Evolutionary conservation across 2,113 vertebrate genomes (phyloP).

Genomic region (Pontoporia blainvillei): DNA sequence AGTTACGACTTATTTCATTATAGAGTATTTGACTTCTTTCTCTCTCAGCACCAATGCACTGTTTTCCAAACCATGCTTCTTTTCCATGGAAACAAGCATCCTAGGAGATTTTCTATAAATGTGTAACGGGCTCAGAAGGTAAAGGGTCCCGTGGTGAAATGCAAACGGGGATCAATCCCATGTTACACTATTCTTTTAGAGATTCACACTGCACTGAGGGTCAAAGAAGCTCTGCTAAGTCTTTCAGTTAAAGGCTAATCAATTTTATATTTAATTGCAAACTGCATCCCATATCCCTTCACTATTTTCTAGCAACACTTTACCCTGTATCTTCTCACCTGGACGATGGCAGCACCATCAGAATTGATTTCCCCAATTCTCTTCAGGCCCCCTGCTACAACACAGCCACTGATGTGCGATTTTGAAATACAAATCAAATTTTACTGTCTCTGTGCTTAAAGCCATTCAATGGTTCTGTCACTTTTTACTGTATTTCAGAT

Average conservation of each 20-base stretch:
- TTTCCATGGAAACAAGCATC: background rate
- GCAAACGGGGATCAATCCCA: background rate
- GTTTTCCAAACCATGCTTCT: background rate
- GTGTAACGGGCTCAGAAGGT: background rate
- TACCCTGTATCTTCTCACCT: background rate
- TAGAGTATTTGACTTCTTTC: background rate
- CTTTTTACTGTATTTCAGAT: background rate
- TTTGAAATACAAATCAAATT: background rate
- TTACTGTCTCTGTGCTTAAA: background rate
- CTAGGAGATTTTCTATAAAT: background rate
- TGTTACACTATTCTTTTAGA: background rate
- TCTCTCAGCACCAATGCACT: background rate
- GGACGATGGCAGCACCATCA: background rate
- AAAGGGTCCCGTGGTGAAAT: background rate
- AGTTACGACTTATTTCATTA: constrained; percentile 13
- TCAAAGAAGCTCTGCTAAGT: background rate
- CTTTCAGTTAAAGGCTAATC: background rate
- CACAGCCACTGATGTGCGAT: background rate
- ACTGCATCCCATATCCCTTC: background rate
- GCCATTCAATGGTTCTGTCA: background rate
- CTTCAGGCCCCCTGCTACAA: background rate
- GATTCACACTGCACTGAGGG: background rate
- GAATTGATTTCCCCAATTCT: background rate
- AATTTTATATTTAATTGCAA: background rate
- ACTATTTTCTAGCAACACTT: background rate